Evolutionary conservation across 2,113 vertebrate species (phyloP), one percentile per base, ranked within the genome.

Genomic region (Larimichthys crocea): DNA sequence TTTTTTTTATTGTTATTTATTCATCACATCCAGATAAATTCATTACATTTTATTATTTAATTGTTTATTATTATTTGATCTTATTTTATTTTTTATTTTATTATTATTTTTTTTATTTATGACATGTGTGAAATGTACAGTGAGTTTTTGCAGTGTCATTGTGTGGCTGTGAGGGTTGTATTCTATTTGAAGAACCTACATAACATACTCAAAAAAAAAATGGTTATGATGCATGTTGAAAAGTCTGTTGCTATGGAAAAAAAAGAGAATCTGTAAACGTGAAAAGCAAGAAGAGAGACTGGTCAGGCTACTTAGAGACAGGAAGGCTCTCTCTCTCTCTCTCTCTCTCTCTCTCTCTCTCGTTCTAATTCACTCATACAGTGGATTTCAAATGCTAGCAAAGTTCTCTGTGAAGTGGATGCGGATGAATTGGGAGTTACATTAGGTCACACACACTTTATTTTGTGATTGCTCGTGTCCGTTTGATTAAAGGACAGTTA

Each of bases 181-280:
- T 40, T 40, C 35, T 40, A 40, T 40, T 9, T 40, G 35, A 40
- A 8, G 35, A 40, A 40, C 1, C 7, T 40, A 40, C 7, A 40
- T 40, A 40, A 40, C 35, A 9, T 40, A 40, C 35, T 40, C 35
- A 40, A 40, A 40, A 40, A 40, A 35, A 35, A 35, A 8, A 46
- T 60, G n/a, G 3, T 35, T 56, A 10, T 64, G 35, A 60, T 71
- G 60, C 0, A 7, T 7, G 31, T 35, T 35, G 31, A 35, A 35
- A 40, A 40, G 35, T 53, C 31, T 61, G 70, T 74, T 52, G 71
- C 22, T 26, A 61, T 56, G 73, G 29, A 55, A 62, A 15, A 52
- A 48, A 31, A 26, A 19, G 8, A 60, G 9, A 52, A 74, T 46
- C 31, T 46, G 44, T 12, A 52, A n/a, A 53, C 8, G 10, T 42